phyloP scores from a whole-genome alignment of 2,888 invertebrate species.

The Patella caerulea region DNA sequence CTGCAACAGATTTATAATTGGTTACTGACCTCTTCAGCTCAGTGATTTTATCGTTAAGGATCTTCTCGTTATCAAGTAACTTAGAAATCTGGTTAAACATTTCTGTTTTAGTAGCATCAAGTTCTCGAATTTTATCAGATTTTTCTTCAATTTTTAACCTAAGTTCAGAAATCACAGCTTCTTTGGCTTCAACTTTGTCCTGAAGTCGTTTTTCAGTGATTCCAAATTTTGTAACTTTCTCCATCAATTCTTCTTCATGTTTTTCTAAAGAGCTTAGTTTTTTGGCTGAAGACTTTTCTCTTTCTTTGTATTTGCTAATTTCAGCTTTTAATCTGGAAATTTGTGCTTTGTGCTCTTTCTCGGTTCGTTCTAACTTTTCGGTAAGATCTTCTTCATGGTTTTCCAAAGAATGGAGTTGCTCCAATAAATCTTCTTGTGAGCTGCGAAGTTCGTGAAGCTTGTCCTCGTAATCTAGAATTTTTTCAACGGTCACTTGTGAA shows the following conservation, averaged over 20 bases:
- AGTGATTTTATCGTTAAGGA: slow-evolving; percentile 24
- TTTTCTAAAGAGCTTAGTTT: slow-evolving; percentile 42
- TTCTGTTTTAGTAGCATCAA: slow-evolving; percentile 29
- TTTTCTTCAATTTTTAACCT: slow-evolving; percentile 23
- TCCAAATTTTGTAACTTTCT: slow-evolving; percentile 31
- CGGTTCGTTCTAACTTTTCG: slow-evolving; percentile 39
- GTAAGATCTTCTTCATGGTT: slow-evolving; percentile 38
- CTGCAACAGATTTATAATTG: slow-evolving; percentile 12
- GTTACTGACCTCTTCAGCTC: slow-evolving; percentile 26
- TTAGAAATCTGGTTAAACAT: slow-evolving; percentile 37
- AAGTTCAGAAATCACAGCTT: slow-evolving; percentile 16
- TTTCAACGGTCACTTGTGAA: slow-evolving; percentile 45
- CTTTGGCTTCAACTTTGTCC: background rate
- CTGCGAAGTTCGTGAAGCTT: slow-evolving; percentile 52
- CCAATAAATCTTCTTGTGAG: slow-evolving; percentile 56
- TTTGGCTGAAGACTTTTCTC: slow-evolving; percentile 38
- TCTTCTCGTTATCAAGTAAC: slow-evolving; percentile 37
- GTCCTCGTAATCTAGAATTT: slow-evolving; percentile 54
- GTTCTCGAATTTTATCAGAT: background rate
- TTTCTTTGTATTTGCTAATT: slow-evolving; percentile 31
- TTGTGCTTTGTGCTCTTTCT: slow-evolving; percentile 14
- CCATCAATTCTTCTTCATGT: slow-evolving; percentile 44
- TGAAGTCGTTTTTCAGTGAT: background rate
- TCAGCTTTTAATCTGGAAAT: slow-evolving; percentile 31
- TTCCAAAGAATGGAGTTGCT: slow-evolving; percentile 57